Conservation (phyloP, 2,888 invertebrate genomes). For the Andrena hattorfiana region DNA sequence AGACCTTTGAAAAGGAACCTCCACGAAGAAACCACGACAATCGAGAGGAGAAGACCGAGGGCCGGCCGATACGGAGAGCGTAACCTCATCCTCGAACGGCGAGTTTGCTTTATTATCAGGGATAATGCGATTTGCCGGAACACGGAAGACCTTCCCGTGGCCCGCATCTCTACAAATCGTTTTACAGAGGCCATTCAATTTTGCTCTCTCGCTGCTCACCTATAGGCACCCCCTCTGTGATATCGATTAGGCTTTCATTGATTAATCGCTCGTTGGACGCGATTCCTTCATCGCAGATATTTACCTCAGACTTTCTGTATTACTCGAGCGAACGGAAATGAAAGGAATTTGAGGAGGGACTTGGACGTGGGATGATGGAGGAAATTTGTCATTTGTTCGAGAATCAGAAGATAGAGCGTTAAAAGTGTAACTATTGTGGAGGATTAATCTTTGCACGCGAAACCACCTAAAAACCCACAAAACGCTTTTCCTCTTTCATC, state of each 20-base stretch:
- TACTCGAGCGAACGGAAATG: not conserved
- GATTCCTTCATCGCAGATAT: constrained; percentile 19
- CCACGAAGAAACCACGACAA: constrained; percentile 34
- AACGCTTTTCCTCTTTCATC: not conserved
- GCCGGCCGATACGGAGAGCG: constrained; percentile 39
- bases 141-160: constrained; percentile 40
- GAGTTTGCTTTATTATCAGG: constrained; percentile 64
- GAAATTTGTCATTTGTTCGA: not conserved
- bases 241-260: constrained; percentile 55
- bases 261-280: constrained; percentile 48
- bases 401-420: no score
- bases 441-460: not conserved
- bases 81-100: constrained; percentile 41
- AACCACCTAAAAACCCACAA: not conserved
- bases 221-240: not conserved
- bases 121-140: constrained; percentile 58
- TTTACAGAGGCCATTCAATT: constrained; percentile 58
- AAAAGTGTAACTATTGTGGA: no score
- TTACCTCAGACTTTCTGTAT: constrained; percentile 2
- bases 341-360: constrained; percentile 9
- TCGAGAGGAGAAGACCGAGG: constrained; percentile 8
- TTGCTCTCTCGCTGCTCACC: constrained; percentile 35
- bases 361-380: not conserved
- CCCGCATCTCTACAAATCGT: constrained; percentile 61
- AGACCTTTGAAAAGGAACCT: constrained; percentile 26